These are phyloP conservation scores for Collichthys lucidus DNA, from an alignment of 2,113 vertebrate species.

Conservation along the genomic window DNA sequence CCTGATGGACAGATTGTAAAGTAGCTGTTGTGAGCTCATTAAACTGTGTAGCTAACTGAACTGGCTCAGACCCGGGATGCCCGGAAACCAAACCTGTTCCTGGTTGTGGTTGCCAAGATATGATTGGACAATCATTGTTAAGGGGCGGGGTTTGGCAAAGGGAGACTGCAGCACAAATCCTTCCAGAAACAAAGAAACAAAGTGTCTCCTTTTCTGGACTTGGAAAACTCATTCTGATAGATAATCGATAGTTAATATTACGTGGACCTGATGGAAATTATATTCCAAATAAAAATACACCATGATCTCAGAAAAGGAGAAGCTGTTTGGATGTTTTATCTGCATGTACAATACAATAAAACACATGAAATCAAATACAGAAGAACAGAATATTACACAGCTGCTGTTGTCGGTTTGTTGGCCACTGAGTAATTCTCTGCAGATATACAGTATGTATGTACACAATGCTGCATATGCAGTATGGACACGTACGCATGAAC, in stretches of 20 bases:
- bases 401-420: neutral
- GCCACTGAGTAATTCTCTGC: neutral
- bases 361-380: neutral
- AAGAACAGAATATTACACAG: neutral
- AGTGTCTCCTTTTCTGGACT: neutral
- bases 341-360: neutral
- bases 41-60: no score
- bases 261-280: neutral
- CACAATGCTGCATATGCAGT: slow-evolving; percentile 35
- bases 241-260: neutral
- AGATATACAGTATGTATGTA: slow-evolving; percentile 22
- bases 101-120: neutral
- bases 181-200: neutral
- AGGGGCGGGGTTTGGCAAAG: neutral
- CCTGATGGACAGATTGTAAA: no score
- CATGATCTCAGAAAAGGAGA: neutral
- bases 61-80: no score
- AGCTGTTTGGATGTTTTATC: neutral
- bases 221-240: neutral
- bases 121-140: neutral
- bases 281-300: neutral
- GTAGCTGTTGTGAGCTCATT: no score
- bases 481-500: slow-evolving; percentile 31
- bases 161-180: neutral
- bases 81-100: neutral